Percentiles rank a stretch among this genome's conserved stretches.
phyloP scores from a whole-genome alignment of 2,113 vertebrate genomes.

The Phalacrocorax carbo region DNA sequence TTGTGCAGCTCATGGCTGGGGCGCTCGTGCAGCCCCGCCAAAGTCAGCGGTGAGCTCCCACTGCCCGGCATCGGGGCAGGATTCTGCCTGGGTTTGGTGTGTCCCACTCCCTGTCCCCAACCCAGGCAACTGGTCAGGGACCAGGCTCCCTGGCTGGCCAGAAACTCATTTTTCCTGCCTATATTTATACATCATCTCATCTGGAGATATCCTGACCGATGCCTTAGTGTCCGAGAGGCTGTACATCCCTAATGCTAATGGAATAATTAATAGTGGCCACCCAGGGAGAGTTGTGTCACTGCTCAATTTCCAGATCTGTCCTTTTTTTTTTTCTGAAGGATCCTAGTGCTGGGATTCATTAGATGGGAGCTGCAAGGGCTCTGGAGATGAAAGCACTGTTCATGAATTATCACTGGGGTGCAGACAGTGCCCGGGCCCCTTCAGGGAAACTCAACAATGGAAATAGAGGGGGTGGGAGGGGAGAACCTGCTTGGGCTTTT shows the following conservation, averaged over 20 bases:
- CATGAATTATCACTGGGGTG: not conserved
- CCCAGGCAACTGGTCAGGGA: not conserved
- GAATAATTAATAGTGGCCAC: not conserved
- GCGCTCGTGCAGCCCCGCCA: rapidly evolving
- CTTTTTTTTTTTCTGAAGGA: not conserved
- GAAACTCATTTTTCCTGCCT: not conserved
- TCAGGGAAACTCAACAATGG: not conserved
- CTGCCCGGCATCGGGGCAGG: rapidly evolving
- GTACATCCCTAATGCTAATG: not conserved
- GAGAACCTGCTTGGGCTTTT: not conserved
- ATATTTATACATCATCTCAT: not conserved
- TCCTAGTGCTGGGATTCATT: not conserved
- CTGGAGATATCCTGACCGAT: rapidly evolving
- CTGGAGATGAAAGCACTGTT: not conserved
- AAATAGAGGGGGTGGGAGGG: rapidly evolving
- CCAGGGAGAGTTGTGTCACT: rapidly evolving
- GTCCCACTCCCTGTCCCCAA: not conserved
- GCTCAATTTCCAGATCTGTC: not conserved
- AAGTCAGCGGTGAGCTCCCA: not conserved
- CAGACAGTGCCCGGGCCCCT: not conserved
- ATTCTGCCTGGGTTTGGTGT: rapidly evolving
- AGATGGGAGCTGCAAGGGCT: not conserved
- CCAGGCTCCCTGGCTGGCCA: not conserved
- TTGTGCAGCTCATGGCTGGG: not conserved
- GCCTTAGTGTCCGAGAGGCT: not conserved